Evolutionary conservation across 2,888 invertebrate genomes (phyloP), one percentile per base, ranked within the genome.

Genomic region (Willowsia nigromaculata): DNA sequence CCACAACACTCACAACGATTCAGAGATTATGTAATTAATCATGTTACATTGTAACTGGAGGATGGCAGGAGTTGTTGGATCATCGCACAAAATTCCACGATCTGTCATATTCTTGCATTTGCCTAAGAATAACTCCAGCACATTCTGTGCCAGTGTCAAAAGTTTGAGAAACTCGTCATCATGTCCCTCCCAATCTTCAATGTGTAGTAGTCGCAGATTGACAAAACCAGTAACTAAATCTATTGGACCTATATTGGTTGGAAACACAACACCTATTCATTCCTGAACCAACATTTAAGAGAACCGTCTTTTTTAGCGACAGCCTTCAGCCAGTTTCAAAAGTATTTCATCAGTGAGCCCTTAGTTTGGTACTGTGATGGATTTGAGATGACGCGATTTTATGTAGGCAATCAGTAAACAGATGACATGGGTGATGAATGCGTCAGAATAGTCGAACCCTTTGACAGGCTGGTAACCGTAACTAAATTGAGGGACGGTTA

Each of bases 101-200:
- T 89, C 89, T 0, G 85, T 85, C 0, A 89, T 59, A 47, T 89
- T 89, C n/a, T 56, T 85, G 40, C 89, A 89, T n/a, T 89, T 89
- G 0, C 65, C 62, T 11, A 89, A 15, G 2, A 50, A 56, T 53
- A 89, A 50, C 11, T 89, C 89, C 4, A 85, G 37, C 33, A 89
- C 22, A 40, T 82, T 53, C 27, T 15, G 7, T 9, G 76, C 65
- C 47, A 47, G 7, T 7, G 43, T 25, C 89, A 85, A 89, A n/a
- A 89, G 33, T 3, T 18, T 9, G 1, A 89, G 6, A 82, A 89
- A 89, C 53, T 89, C 59, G 5, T 82, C 86, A 76, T 89, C 89
- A 7, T 56, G 33, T 25, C 89, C 89, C 18, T 89, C 89, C 85
- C 86, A 89, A 50, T 89, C 89, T 25, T 89, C 86, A 0, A 89